Evolutionary conservation across 2,888 invertebrate genomes (phyloP), one percentile per base, ranked within the genome.

Genomic region (Nomada ruficornis): DNA sequence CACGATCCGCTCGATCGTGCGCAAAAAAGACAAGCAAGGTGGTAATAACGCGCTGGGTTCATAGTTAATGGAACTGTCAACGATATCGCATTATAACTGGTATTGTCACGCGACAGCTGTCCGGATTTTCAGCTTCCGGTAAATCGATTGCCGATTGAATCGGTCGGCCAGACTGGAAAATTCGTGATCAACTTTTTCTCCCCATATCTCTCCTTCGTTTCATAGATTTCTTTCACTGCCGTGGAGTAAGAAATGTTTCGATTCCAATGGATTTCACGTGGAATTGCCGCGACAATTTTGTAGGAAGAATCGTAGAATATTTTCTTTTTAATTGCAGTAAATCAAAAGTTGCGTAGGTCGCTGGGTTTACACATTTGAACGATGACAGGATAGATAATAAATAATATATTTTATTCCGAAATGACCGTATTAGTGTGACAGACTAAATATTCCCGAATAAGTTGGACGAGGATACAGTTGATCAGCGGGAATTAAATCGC

Each of bases 121-220:
- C 9, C 10, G 26, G 59, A 64, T 81, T 75, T 76, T 26, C 71
- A 65, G 29, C 29, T 74, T n/a, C 52, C 13, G 82, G 84, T 77
- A 86, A 87, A 89, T 88, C 88, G 89, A 90, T 20, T 86, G 73
- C 42, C 75, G 83, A 77, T 82, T 85, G 29, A 86, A 89, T 89
- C 83, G 81, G 23, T 59, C 42, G 55, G 62, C 64, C 69, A 55
- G 62, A 68, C 83, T 80, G 86, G 81, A 88, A 90, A 88, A 87
- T 85, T 77, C 84, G 4, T 29, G 7, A 36, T 36, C 36, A 36
- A 36, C 36, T 7, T 9, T 54, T n/a, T 54, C 54, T 11, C 9
- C 20, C n/a, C 10, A 20, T 20, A 54, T 20, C 54, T n/a, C 11
- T 54, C 20, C 20, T 54, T 52, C 52, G n/a, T 52, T 52, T 54